phyloP scores from a whole-genome alignment of 2,797 vertebrate genomes.

The Parauchenoglanis punctatus region DNA sequence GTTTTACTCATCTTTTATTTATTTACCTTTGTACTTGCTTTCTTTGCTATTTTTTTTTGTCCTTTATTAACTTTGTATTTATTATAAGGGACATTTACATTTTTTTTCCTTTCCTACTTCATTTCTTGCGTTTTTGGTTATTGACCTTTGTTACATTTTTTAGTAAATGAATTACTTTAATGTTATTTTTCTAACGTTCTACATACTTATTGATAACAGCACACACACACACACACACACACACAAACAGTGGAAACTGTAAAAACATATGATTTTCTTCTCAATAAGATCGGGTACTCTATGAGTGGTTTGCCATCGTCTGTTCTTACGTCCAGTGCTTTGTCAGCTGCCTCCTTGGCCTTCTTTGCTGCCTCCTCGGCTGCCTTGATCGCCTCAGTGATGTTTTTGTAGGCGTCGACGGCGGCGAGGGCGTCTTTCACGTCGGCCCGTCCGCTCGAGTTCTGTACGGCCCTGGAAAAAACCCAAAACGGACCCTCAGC shows the following conservation, averaged over 20 bases:
- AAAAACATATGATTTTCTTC: background rate
- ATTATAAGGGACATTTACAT: no score
- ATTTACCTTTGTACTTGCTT: no score
- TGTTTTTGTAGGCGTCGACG: conserved; percentile 88
- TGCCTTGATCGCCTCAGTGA: conserved; percentile 85
- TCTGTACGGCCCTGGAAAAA: conserved; percentile 79
- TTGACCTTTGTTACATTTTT: background rate
- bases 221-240: conserved; percentile 10
- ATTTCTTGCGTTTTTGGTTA: background rate
- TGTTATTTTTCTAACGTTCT: background rate
- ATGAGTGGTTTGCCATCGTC: background rate
- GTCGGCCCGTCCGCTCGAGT: conserved; percentile 77
- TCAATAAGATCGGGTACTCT: background rate
- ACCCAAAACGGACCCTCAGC: background rate
- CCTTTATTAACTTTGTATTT: background rate
- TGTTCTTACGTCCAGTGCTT: conserved; percentile 81
- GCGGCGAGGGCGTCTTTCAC: conserved; percentile 86
- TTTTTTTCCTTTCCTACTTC: background rate
- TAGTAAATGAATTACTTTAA: background rate
- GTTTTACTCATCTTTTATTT: background rate
- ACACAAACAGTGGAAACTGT: background rate
- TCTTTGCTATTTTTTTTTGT: background rate
- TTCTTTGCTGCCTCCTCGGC: conserved; percentile 86
- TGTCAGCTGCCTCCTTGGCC: conserved; percentile 83
- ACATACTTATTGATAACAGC: background rate